These are phyloP conservation scores for Sesamia inferens DNA, from an alignment of 2,888 invertebrate genomes.

Conservation along the genomic window DNA sequence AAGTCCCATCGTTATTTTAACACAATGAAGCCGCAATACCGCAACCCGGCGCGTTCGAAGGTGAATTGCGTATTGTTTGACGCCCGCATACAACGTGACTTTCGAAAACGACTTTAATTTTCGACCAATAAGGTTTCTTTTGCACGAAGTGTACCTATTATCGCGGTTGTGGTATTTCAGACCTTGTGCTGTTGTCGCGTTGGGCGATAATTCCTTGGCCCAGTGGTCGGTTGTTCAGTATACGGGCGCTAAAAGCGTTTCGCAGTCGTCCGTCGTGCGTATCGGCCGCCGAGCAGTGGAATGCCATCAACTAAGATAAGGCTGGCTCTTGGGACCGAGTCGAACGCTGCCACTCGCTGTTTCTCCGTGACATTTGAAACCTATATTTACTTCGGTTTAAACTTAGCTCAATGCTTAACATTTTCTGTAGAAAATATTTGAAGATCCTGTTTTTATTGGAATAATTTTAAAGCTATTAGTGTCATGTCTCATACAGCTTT, in stretches of 20 bases:
- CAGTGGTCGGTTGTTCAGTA: conserved; percentile 68
- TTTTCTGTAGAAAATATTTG: conserved; percentile 37
- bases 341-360: conserved; percentile 73
- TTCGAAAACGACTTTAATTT: conserved; percentile 87
- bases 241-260: conserved; percentile 89
- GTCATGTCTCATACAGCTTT: neutral
- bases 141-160: conserved; percentile 71
- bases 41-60: conserved; percentile 89
- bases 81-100: conserved; percentile 86
- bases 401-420: conserved; percentile 53
- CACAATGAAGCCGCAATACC: conserved; percentile 90
- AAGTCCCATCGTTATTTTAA: conserved; percentile 87
- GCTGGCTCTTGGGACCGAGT: conserved; percentile 78
- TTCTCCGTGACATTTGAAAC: conserved; percentile 76
- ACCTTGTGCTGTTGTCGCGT: conserved; percentile 62
- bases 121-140: conserved; percentile 86
- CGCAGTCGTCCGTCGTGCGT: conserved; percentile 89
- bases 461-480: conserved; percentile 19
- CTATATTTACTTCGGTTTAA: conserved; percentile 70
- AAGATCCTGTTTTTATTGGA: conserved; percentile 19
- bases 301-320: conserved; percentile 89
- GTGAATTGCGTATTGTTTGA: conserved; percentile 90
- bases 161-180: conserved; percentile 59
- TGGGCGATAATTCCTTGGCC: conserved; percentile 67
- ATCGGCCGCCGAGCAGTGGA: conserved; percentile 86